These are phyloP conservation scores for Adelphocoris suturalis DNA, from an alignment of 2,888 invertebrate genomes.

Conservation along the genomic window DNA sequence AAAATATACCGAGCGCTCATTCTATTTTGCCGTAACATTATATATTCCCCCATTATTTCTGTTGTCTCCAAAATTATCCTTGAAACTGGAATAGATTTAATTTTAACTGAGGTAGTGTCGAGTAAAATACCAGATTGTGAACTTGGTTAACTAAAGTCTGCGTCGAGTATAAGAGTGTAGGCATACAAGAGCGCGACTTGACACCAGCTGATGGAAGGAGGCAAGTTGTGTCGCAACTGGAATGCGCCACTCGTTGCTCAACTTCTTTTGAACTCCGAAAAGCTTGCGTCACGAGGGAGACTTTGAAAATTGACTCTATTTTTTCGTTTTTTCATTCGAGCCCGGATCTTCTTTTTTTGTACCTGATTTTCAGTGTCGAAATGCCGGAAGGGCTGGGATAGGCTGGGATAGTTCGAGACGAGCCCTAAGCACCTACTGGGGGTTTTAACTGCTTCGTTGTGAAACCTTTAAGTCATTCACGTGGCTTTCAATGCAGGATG, in stretches of 20 bases:
- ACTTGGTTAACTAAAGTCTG: too few species aligned
- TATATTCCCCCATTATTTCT: too few species aligned
- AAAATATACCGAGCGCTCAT: too few species aligned
- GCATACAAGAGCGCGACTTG: too few species aligned
- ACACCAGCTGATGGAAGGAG: neutral
- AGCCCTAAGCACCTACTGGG: neutral
- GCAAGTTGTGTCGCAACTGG: slow-evolving; percentile 34
- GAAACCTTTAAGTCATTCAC: too few species aligned
- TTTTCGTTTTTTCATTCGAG: neutral
- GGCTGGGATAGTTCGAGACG: neutral
- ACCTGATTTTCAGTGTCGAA: neutral
- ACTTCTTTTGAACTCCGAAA: slow-evolving; percentile 14
- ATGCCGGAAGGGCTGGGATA: neutral
- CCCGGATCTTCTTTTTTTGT: neutral
- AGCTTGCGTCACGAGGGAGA: neutral
- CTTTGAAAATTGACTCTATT: slow-evolving; percentile 13
- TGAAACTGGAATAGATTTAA: too few species aligned
- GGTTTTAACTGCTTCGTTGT: neutral
- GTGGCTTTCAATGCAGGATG: too few species aligned
- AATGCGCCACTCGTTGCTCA: slow-evolving; percentile 17
- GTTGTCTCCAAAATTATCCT: too few species aligned
- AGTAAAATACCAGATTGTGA: too few species aligned
- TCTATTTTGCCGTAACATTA: too few species aligned
- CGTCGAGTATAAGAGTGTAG: too few species aligned
- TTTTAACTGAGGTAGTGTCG: too few species aligned